Evolutionary conservation across 2,888 invertebrate genomes (phyloP).

Genomic region (Melipona bicolor): DNA sequence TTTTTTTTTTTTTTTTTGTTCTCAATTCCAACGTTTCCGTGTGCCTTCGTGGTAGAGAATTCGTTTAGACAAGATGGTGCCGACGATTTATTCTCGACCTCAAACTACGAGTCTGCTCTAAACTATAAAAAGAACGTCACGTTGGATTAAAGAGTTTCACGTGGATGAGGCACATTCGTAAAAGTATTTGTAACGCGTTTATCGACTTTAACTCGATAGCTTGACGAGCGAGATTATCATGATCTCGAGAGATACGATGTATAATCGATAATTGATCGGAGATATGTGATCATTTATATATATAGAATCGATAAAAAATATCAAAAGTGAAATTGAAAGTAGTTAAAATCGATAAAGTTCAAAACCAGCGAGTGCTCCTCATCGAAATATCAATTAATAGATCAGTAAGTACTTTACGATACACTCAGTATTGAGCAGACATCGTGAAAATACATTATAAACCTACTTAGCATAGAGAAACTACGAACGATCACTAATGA

Average conservation of each 20-base stretch:
- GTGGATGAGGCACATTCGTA: conserved; percentile 61
- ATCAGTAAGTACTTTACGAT: conserved; percentile 38
- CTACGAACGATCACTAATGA: conserved; percentile 7
- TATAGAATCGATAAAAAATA: too few relatives aligned
- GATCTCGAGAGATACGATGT: not conserved
- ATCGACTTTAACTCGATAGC: conserved; percentile 51
- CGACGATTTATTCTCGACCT: conserved; percentile 74
- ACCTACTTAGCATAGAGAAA: conserved; percentile 3
- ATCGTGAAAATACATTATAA: conserved; percentile 47
- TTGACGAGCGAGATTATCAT: not conserved
- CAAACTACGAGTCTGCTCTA: conserved; percentile 74
- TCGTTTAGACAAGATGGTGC: conserved; percentile 74
- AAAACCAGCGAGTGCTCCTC: conserved; percentile 52
- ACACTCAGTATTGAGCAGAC: conserved; percentile 44
- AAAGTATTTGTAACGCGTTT: not conserved
- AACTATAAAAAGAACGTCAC: conserved; percentile 74
- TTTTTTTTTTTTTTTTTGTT: conserved; percentile 1
- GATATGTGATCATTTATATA: too few relatives aligned
- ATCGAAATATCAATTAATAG: conserved; percentile 19
- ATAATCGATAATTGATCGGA: not conserved
- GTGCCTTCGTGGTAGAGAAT: conserved; percentile 60
- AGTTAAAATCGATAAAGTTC: conserved; percentile 57
- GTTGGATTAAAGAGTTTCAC: conserved; percentile 53
- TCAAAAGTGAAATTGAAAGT: not conserved
- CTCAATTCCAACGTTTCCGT: conserved; percentile 59